Conservation (phyloP, 2,888 invertebrate species). For the Yponomeuta plumbellus region DNA sequence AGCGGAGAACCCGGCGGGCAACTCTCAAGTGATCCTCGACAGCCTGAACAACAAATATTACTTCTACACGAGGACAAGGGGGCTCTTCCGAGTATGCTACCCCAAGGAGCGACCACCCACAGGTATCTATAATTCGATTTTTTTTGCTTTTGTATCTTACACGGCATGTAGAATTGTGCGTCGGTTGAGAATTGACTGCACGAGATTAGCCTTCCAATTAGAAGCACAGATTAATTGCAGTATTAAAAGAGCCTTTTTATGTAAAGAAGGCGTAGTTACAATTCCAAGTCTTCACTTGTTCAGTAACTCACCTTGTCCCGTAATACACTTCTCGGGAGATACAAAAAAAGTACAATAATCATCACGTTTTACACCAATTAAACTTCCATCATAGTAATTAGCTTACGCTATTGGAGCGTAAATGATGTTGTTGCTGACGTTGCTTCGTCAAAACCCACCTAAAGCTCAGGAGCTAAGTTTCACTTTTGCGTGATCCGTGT, state of each 20-base stretch:
- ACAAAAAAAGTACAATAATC: slow-evolving; percentile 23
- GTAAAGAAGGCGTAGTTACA: slow-evolving; percentile 1
- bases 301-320: slow-evolving; percentile 3
- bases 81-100: slow-evolving; percentile 95
- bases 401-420: slow-evolving; percentile 36
- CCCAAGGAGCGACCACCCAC: slow-evolving; percentile 92
- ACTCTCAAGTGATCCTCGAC: slow-evolving; percentile 83
- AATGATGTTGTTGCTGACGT: slow-evolving; percentile 9
- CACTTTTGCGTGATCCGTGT: slow-evolving; percentile 15
- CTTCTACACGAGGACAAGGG: slow-evolving; percentile 94
- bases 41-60: slow-evolving; percentile 90
- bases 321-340: neutral
- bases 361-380: slow-evolving; percentile 39
- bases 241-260: neutral
- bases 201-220: neutral
- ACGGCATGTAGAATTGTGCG: neutral
- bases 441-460: neutral
- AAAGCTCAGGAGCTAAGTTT: slow-evolving; percentile 14
- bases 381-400: slow-evolving; percentile 36
- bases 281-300: neutral
- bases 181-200: neutral
- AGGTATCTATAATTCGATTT: slow-evolving; percentile 72
- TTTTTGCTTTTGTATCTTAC: too few species aligned
- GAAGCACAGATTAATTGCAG: neutral
- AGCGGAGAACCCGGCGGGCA: slow-evolving; percentile 80